Base-by-base conservation (phyloP, 2,888 invertebrate species). In the Nymphalis c-album region DNA sequence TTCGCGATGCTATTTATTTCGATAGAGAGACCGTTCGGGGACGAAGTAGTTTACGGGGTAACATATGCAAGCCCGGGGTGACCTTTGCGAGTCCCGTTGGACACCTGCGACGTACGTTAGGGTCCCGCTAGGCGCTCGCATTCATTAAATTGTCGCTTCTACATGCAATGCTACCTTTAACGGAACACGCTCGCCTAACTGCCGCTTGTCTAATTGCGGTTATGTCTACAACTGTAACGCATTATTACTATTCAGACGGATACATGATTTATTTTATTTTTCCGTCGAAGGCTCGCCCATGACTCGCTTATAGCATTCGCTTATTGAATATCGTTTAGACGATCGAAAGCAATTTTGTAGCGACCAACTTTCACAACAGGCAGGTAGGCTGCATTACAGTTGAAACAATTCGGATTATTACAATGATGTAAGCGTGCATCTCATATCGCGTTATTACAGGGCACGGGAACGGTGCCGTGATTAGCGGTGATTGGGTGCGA, bases 11-110 rank as follows among this genome's bases (percentile, higher is more conserved):
- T 55, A 68, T 71, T 68, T 68, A 67, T 64, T 63, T 50, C 51
- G 53, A 59, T 22, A 17, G 53, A 64, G 50, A 58, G 59, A 50
- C 50, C 47, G 58, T 40, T 60, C 20, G 64, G 67, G 68, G 70
- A 67, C 64, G 63, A 55, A 67, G 66, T 67, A 74, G 73, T 72
- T 65, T 71, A 71, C 74, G 67, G 73, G 75, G 74, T 72, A 73
- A 70, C 75, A 71, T 68, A 72, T 74, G 75, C 75, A 68, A 61
- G 69, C 53, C 58, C 60, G 63, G 75, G 74, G 76, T 84, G 90
- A 89, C 90, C 89, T 89, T 88, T 88, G 75, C 73, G 70, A 76
- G 82, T 84, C 85, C 88, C 88, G 89, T 85, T 87, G 83, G 73
- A 78, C 86, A 85, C 84, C 85, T 84, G 83, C 83, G 77, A 68